Evolutionary conservation across 2,797 vertebrate species (phyloP), one percentile per base, ranked within the genome.

Genomic region (Sebastes kiyomatsui): DNA sequence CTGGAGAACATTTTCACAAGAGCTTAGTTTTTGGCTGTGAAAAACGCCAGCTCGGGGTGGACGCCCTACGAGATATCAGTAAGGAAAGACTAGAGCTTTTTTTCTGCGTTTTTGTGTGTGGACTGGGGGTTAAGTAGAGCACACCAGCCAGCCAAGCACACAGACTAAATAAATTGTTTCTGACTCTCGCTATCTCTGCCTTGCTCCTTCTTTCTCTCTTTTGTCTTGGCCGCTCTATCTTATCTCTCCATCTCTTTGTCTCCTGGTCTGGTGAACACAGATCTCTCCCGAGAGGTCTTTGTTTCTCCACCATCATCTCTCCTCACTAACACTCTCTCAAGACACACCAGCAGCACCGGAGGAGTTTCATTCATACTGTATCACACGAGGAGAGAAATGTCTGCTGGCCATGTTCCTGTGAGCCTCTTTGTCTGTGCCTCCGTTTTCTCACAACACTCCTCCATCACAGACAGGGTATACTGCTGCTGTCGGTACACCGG

Each of bases 161-260:
- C 46, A 91, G 79, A 87, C 83, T 74, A 87, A 88, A 92, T 85
- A 88, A 79, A 90, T 75, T 76, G 82, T 77, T 81, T 87, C 61
- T 79, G 87, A 84, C 87, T 86, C 71, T 77, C 5, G 6, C 69
- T 58, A 71, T 83, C 75, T 88, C 80, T 42, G 30, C 80, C 79
- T 68, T 14, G 28, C 72, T 80, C 83, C 33, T 52, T 88, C 77
- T 58, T 42, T 76, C 77, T 55, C 70, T 74, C 72, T 66, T 82
- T 87, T 81, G 83, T 85, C 77, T 73, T 14, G 56, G 68, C 71
- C 22, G 7, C 52, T 78, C 56, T 75, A 83, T 89, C 86, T 88
- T 85, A 86, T 93, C 90, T 79, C 76, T 79, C 73, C 80, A 89
- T 92, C 85, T 87, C 87, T 86, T 85, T 87, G 73, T 87, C 83